phyloP scores from a whole-genome alignment of 2,888 invertebrate genomes.

The Barypeithes pellucidus region DNA sequence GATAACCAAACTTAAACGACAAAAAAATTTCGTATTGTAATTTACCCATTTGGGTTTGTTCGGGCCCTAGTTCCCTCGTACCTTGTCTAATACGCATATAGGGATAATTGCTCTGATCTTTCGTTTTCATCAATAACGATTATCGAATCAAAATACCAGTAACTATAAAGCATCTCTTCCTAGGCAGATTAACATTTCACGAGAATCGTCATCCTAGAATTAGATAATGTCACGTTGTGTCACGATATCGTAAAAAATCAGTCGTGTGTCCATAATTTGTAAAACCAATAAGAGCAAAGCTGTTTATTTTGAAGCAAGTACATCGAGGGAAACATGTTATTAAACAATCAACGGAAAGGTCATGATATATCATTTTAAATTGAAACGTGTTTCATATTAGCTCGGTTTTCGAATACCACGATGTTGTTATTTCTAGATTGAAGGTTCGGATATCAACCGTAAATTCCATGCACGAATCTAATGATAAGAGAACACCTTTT shows the following conservation, averaged over 20 bases:
- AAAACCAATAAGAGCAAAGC: slow-evolving; percentile 38
- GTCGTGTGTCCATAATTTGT: slow-evolving; percentile 40
- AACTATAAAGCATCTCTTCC: slow-evolving; percentile 10
- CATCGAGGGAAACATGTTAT: slow-evolving; percentile 14
- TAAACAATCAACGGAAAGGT: slow-evolving; percentile 43
- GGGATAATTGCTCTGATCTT: not conserved
- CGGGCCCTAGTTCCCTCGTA: too few species aligned
- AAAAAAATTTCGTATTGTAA: too few species aligned
- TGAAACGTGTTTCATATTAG: slow-evolving; percentile 43
- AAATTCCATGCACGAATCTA: too few species aligned
- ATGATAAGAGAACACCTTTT: too few species aligned
- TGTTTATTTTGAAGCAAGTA: not conserved
- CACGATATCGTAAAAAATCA: slow-evolving; percentile 15
- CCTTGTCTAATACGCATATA: too few species aligned
- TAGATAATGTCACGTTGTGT: slow-evolving; percentile 40
- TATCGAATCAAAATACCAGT: not conserved
- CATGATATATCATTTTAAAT: slow-evolving; percentile 42
- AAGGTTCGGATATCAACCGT: too few species aligned
- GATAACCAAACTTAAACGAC: too few species aligned
- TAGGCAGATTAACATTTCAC: slow-evolving; percentile 43
- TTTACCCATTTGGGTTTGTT: too few species aligned
- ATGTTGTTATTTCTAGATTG: too few species aligned
- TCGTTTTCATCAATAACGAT: not conserved
- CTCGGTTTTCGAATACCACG: too few species aligned
- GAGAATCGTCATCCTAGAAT: slow-evolving; percentile 39